Percentiles rank a stretch among this genome's conserved stretches.
Conservation (phyloP, 2,888 invertebrate species). For the Arge pagana region DNA sequence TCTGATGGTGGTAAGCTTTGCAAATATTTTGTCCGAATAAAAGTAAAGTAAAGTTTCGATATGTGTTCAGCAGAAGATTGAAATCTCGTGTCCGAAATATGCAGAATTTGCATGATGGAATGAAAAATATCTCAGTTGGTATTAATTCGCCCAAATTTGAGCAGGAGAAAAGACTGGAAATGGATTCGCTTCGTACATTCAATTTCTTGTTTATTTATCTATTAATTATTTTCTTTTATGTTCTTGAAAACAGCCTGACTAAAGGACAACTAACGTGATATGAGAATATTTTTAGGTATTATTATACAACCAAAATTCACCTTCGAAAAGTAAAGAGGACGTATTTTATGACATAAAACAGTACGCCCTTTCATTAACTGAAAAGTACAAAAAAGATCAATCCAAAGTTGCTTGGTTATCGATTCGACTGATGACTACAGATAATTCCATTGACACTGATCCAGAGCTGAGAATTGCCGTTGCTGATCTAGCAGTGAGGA, state of each 20-base stretch:
- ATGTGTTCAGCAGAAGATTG: too few relatives aligned
- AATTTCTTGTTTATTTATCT: too few relatives aligned
- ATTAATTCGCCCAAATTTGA: too few relatives aligned
- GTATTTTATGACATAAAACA: conserved; percentile 68
- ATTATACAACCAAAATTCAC: conserved; percentile 66
- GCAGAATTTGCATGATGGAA: too few relatives aligned
- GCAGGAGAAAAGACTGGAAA: too few relatives aligned
- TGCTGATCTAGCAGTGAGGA: conserved; percentile 70
- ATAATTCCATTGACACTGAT: conserved; percentile 41
- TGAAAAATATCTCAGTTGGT: too few relatives aligned
- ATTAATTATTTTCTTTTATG: too few relatives aligned
- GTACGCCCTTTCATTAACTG: conserved; percentile 65
- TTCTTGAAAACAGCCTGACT: too few relatives aligned
- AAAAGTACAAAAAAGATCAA: conserved; percentile 70
- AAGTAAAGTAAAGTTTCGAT: conserved; percentile 8
- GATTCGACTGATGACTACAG: conserved; percentile 62
- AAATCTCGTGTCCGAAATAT: too few relatives aligned
- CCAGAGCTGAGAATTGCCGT: conserved; percentile 62
- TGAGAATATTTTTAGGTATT: too few relatives aligned
- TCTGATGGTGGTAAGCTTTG: conserved; percentile 67
- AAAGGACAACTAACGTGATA: too few relatives aligned
- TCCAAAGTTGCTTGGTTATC: conserved; percentile 74
- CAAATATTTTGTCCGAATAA: conserved; percentile 20
- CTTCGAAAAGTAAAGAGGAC: conserved; percentile 69
- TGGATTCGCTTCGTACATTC: too few relatives aligned